Conservation (phyloP, 2,888 invertebrate genomes). For the Terebella lapidaria region DNA sequence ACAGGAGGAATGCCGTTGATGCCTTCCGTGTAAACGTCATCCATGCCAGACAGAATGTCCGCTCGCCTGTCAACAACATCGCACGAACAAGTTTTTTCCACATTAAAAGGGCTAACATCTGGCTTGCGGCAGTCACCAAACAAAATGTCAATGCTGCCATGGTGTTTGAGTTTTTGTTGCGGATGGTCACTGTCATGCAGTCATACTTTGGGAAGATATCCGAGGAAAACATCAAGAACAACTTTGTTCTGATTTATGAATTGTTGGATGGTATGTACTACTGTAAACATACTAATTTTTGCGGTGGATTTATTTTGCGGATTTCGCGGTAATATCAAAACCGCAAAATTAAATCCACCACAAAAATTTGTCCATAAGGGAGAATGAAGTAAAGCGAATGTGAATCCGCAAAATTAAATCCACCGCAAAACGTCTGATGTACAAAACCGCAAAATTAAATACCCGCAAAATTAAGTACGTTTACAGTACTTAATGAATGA, state of each 20-base stretch:
- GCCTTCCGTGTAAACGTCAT: constrained; percentile 99
- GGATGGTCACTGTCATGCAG: constrained; percentile 91
- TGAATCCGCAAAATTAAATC: too few species aligned
- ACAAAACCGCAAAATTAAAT: too few species aligned
- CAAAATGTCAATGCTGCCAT: constrained; percentile 99
- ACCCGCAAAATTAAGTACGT: too few species aligned
- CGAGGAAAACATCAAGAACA: constrained; percentile 99
- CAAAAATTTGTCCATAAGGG: too few species aligned
- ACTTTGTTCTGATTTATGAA: constrained; percentile 99
- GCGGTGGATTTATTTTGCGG: too few species aligned
- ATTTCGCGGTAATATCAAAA: too few species aligned
- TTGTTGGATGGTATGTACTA: constrained; percentile 80
- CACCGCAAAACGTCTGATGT: too few species aligned
- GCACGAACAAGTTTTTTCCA: constrained; percentile 99
- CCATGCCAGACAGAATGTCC: constrained; percentile 90
- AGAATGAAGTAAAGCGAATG: too few species aligned
- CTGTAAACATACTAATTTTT: too few species aligned
- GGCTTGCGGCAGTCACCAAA: constrained; percentile 99
- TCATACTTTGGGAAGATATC: constrained; percentile 99
- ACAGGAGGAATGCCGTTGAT: constrained; percentile 88
- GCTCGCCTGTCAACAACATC: constrained; percentile 98
- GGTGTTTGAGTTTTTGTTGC: constrained; percentile 98
- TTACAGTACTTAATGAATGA: too few species aligned
- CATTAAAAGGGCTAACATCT: constrained; percentile 96
- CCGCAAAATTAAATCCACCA: too few species aligned